phyloP scores from a whole-genome alignment of 2,888 invertebrate species.

The Drosophila kuntzei region DNA sequence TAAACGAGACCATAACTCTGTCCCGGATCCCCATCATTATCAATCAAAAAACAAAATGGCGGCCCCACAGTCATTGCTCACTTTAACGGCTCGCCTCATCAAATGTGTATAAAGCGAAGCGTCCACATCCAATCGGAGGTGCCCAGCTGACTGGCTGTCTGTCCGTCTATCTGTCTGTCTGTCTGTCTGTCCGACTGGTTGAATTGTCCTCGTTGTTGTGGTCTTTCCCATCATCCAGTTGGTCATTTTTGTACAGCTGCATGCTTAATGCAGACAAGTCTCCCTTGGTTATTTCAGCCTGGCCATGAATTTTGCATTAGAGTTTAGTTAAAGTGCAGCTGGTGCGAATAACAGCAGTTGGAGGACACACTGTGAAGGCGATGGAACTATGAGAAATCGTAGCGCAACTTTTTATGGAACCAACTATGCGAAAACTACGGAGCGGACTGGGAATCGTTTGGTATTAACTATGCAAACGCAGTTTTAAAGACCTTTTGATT shows the following conservation, averaged over 20 bases:
- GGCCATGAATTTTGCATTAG: conserved; percentile 79
- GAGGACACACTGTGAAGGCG: neutral
- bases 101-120: conserved; percentile 53
- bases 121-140: conserved; percentile 35
- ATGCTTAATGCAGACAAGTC: conserved; percentile 68
- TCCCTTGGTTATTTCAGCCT: conserved; percentile 55
- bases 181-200: conserved; percentile 6
- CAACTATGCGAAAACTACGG: conserved; percentile 17
- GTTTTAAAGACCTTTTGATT: conserved; percentile 30
- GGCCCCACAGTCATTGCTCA: conserved; percentile 51
- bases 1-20: conserved; percentile 46
- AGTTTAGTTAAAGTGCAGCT: conserved; percentile 82
- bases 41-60: conserved; percentile 71
- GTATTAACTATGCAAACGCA: conserved; percentile 44
- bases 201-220: conserved; percentile 51
- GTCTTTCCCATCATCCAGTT: conserved; percentile 41
- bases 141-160: conserved; percentile 2
- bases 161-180: neutral
- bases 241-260: conserved; percentile 67
- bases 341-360: conserved; percentile 54
- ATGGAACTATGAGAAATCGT: conserved; percentile 20
- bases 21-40: conserved; percentile 54
- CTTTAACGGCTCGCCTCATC: conserved; percentile 50
- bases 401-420: conserved; percentile 35
- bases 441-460: conserved; percentile 7